Percentiles rank a stretch among this genome's conserved stretches.
Evolutionary conservation across 2,113 vertebrate genomes (phyloP).

Genomic region (Pedetes capensis): DNA sequence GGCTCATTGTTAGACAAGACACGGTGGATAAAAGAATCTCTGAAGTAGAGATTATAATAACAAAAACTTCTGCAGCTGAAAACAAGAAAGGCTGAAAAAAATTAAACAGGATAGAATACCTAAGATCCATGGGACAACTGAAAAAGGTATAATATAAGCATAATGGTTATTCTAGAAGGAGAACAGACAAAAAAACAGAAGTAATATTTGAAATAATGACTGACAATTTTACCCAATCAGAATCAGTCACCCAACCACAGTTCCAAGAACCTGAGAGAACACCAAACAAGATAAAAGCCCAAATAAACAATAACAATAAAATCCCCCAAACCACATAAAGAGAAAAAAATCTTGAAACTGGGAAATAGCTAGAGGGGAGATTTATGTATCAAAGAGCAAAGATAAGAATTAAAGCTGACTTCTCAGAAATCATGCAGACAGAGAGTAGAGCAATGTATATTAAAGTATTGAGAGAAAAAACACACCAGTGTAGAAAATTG

Average conservation of each 20-base stretch:
- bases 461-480: not conserved
- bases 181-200: not conserved
- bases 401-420: no score
- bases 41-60: not conserved
- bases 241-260: not conserved
- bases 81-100: not conserved
- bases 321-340: not conserved
- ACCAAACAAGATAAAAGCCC: not conserved
- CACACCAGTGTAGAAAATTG: not conserved
- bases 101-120: not conserved
- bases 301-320: not conserved
- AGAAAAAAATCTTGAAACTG: not conserved
- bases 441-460: not conserved
- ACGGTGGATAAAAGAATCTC: not conserved
- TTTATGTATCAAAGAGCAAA: not conserved
- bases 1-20: not conserved
- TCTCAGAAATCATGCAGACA: no score
- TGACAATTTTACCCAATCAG: not conserved
- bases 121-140: not conserved
- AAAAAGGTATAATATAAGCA: not conserved
- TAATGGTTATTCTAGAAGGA: not conserved
- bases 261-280: not conserved
- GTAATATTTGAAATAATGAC: not conserved
- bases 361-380: rapidly evolving
- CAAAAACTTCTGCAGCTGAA: not conserved